Percentiles rank a stretch among this genome's conserved stretches.
These are phyloP conservation scores for Aythya fuligula DNA, from an alignment of 2,797 vertebrate genomes.

Conservation along the genomic window DNA sequence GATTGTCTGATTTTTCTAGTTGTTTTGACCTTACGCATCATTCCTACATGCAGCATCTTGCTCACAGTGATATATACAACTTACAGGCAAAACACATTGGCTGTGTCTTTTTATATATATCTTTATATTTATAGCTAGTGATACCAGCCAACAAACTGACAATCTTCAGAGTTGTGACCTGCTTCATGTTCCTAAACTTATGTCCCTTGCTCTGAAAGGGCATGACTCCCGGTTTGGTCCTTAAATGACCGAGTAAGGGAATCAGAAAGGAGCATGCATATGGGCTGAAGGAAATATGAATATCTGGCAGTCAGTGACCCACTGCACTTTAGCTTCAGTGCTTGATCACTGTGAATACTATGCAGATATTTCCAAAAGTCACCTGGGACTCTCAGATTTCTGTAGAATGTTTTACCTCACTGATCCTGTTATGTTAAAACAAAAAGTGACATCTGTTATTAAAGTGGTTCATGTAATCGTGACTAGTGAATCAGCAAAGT, in stretches of 20 bases:
- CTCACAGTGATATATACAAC: background rate
- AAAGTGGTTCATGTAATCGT: background rate
- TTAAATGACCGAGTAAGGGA: background rate
- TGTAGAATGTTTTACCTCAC: background rate
- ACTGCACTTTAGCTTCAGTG: background rate
- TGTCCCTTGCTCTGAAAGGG: background rate
- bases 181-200: background rate
- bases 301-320: background rate
- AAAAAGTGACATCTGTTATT: background rate
- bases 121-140: background rate
- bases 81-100: slow-evolving; percentile 10
- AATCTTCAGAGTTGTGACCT: background rate
- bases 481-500: background rate
- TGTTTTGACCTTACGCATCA: background rate
- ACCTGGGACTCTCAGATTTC: background rate
- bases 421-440: background rate
- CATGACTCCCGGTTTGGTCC: background rate
- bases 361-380: background rate
- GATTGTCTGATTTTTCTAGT: background rate
- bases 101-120: background rate
- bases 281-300: background rate
- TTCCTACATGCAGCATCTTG: background rate
- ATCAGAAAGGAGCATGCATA: background rate
- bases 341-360: background rate
- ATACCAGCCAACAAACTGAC: background rate